These are phyloP conservation scores for Siphonodentalium dalli DNA, from an alignment of 2,888 invertebrate genomes.

Conservation along the genomic window DNA sequence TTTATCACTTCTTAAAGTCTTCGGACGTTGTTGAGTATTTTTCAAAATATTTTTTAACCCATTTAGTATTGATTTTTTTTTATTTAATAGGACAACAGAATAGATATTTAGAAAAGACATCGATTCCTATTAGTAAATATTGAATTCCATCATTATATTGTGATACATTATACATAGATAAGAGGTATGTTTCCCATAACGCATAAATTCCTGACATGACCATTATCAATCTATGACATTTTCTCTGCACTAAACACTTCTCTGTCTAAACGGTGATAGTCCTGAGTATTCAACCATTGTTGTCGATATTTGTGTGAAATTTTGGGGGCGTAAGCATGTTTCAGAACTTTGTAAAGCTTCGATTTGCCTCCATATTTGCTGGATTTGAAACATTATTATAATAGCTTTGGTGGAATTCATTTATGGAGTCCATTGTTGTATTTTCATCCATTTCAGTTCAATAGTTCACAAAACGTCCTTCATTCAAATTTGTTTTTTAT, in stretches of 20 bases:
- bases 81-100: conserved; percentile 15
- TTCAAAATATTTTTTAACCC: no score
- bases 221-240: conserved; percentile 15
- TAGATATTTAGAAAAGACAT: conserved; percentile 22
- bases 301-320: no score
- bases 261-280: conserved; percentile 15
- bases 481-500: no score
- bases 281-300: conserved; percentile 12
- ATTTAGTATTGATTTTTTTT: no score
- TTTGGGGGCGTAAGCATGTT: no score
- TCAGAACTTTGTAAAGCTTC: no score
- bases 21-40: neutral
- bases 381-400: no score
- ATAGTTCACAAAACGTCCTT: no score
- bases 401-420: no score
- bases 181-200: conserved; percentile 20
- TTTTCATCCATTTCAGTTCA: no score
- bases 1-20: conserved; percentile 4
- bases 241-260: conserved; percentile 6
- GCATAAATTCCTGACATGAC: conserved; percentile 11
- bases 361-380: no score
- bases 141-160: conserved; percentile 15
- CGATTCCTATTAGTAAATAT: conserved; percentile 13
- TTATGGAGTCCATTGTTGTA: no score
- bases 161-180: conserved; percentile 7